phyloP scores from a whole-genome alignment of 2,888 invertebrate genomes.

The Automeris io region DNA sequence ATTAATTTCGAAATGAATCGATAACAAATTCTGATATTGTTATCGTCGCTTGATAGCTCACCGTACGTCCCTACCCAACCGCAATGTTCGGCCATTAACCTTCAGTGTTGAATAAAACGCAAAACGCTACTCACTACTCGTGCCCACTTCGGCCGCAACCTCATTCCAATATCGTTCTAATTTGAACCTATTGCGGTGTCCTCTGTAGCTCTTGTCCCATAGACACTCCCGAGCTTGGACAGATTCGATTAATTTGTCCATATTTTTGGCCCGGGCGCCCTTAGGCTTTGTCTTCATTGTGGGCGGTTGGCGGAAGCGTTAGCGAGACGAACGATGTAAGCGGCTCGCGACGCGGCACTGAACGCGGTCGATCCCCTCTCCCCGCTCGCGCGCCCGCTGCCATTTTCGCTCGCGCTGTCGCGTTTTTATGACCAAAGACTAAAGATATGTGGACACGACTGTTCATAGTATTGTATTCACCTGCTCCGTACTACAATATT shows the following conservation, averaged over 20 bases:
- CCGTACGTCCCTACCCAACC: slow-evolving; percentile 10
- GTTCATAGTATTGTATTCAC: not conserved
- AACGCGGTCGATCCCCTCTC: slow-evolving; percentile 15
- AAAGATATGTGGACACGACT: not conserved
- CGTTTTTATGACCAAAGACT: slow-evolving; percentile 12
- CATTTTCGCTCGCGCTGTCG: slow-evolving; percentile 38
- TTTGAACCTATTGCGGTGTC: slow-evolving; percentile 65
- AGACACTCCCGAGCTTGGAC: slow-evolving; percentile 67
- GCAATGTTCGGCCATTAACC: slow-evolving; percentile 34
- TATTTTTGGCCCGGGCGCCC: slow-evolving; percentile 56
- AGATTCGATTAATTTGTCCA: slow-evolving; percentile 68
- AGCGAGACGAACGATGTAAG: slow-evolving; percentile 33
- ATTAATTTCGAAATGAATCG: too few relatives aligned
- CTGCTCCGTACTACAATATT: too few relatives aligned
- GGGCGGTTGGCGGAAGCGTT: slow-evolving; percentile 50
- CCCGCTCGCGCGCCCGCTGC: slow-evolving; percentile 31
- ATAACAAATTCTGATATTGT: too few relatives aligned
- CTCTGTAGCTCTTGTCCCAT: slow-evolving; percentile 67
- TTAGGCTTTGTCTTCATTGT: slow-evolving; percentile 52
- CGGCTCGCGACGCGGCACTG: slow-evolving; percentile 49
- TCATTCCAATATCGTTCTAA: slow-evolving; percentile 71
- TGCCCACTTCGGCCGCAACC: slow-evolving; percentile 65
- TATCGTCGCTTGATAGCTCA: too few relatives aligned
- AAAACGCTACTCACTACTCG: slow-evolving; percentile 59
- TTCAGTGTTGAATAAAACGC: slow-evolving; percentile 22